phyloP scores from a whole-genome alignment of 2,888 invertebrate species.

The Tryphoninae sp. region DNA sequence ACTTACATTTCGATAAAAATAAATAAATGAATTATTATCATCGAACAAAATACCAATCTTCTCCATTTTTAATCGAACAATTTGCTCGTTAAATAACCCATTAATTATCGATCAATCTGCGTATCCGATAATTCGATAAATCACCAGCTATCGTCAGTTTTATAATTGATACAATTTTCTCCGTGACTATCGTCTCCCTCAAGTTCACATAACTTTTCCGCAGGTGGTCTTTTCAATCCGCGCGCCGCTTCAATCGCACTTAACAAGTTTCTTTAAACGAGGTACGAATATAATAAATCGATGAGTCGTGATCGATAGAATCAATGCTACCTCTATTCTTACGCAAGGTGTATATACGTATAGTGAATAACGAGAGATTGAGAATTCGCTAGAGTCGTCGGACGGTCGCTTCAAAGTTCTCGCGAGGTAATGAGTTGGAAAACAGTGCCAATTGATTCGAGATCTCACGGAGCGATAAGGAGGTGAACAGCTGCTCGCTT shows the following conservation, averaged over 20 bases:
- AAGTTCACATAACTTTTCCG: conserved; percentile 28
- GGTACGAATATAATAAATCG: conserved; percentile 55
- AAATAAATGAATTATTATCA: neutral
- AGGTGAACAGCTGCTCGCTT: conserved; percentile 54
- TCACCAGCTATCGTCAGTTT: conserved; percentile 7
- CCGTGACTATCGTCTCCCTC: neutral
- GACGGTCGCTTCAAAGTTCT: conserved; percentile 50
- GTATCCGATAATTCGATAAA: neutral
- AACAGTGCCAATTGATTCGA: conserved; percentile 64
- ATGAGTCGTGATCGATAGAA: conserved; percentile 55
- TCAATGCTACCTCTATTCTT: conserved; percentile 43
- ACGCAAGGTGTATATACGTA: conserved; percentile 38
- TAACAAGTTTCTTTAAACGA: conserved; percentile 48
- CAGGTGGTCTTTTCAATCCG: conserved; percentile 57
- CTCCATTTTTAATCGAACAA: too few relatives aligned
- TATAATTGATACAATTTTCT: neutral
- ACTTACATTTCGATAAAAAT: neutral
- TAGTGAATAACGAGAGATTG: conserved; percentile 5
- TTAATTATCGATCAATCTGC: neutral
- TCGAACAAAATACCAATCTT: neutral
- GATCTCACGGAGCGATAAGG: conserved; percentile 50
- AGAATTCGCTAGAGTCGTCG: conserved; percentile 45
- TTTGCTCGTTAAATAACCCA: too few relatives aligned
- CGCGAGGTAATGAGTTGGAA: conserved; percentile 60
- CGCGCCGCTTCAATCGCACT: conserved; percentile 46